A percentile compares a stretch with the other conserved stretches of the same genome.
Conservation (phyloP, 2,113 vertebrate species). For the Nycticryphes semicollaris region DNA sequence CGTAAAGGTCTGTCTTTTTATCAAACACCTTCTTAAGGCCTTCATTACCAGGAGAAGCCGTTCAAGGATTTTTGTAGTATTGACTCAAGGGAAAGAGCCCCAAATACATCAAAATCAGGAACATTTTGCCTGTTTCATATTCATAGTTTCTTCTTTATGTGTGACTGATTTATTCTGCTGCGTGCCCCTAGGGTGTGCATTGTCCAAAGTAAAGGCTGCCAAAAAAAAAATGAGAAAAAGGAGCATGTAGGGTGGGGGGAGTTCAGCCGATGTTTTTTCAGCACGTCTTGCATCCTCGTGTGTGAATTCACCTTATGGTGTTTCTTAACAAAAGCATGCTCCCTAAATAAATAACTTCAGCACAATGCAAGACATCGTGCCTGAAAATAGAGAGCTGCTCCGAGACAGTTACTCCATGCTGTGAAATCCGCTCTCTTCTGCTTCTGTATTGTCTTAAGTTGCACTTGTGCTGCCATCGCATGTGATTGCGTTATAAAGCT, state of each 20-base stretch:
- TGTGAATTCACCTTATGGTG: constrained; percentile 27
- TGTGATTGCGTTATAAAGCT: not conserved
- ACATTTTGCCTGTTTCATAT: constrained; percentile 54
- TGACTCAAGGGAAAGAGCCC: constrained; percentile 41
- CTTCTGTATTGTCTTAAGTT: constrained; percentile 2
- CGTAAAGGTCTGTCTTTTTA: constrained; percentile 30
- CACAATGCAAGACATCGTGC: not conserved
- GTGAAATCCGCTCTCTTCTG: not conserved
- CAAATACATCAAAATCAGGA: constrained; percentile 18
- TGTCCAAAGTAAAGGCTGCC: constrained; percentile 67
- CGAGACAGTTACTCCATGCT: not conserved
- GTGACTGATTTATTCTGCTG: constrained; percentile 60
- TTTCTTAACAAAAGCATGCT: not conserved
- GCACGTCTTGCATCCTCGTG: not conserved
- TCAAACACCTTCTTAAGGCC: constrained; percentile 48
- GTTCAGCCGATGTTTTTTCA: not conserved
- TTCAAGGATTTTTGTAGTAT: constrained; percentile 46
- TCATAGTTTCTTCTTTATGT: constrained; percentile 59
- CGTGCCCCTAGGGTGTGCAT: constrained; percentile 42
- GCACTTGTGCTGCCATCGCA: not conserved
- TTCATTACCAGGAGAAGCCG: constrained; percentile 29
- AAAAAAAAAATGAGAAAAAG: not conserved
- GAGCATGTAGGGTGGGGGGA: not conserved
- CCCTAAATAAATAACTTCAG: not conserved
- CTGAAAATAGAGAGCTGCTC: constrained; percentile 23